phyloP scores from a whole-genome alignment of 2,888 invertebrate species.

The Allolobophora icterica region DNA sequence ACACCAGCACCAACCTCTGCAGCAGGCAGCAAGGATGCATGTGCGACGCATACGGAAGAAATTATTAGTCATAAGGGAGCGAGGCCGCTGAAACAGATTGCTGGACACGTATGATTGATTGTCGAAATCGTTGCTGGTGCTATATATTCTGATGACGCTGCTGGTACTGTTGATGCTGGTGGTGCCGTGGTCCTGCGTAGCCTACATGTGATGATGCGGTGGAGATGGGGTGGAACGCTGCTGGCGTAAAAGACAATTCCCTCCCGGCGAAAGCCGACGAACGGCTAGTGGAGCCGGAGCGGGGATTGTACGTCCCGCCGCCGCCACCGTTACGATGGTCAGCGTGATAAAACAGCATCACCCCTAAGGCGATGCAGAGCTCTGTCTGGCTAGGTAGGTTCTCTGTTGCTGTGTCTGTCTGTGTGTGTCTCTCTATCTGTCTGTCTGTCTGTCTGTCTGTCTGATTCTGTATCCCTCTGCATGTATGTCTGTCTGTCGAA shows the following conservation, averaged over 20 bases:
- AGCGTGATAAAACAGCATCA: background rate
- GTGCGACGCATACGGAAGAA: background rate
- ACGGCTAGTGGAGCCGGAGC: background rate
- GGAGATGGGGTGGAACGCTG: conserved; percentile 5
- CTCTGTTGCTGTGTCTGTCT: too few relatives aligned
- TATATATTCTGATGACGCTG: too few relatives aligned
- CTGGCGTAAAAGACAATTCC: background rate
- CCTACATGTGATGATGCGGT: background rate
- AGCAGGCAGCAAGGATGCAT: background rate
- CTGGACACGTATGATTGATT: background rate
- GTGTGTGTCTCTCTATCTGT: too few relatives aligned
- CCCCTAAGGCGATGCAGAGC: background rate
- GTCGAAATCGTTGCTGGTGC: background rate
- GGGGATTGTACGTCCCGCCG: background rate
- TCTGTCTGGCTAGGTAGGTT: too few relatives aligned
- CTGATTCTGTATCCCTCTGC: too few relatives aligned
- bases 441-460: too few relatives aligned
- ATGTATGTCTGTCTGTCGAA: too few relatives aligned
- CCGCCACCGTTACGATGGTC: background rate
- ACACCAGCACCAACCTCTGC: background rate
- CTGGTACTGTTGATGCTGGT: too few relatives aligned
- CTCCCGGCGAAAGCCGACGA: background rate
- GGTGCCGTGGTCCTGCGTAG: too few relatives aligned
- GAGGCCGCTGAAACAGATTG: conserved; percentile 9
- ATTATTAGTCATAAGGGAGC: background rate